Conservation (phyloP, 2,888 invertebrate genomes). For the Griposia aprilina region DNA sequence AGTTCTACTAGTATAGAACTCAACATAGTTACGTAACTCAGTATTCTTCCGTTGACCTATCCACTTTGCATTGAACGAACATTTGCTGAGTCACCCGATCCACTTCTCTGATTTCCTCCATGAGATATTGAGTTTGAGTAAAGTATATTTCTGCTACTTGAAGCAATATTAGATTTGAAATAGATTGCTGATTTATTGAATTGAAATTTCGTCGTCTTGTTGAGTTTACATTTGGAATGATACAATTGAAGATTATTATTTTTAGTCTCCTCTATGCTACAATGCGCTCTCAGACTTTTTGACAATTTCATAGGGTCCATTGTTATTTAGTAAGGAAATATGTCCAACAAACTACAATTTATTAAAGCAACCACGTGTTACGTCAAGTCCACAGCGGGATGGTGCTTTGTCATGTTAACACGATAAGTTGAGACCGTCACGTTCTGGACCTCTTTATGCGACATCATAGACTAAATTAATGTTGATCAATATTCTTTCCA, state of each 20-base stretch:
- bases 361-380: not conserved
- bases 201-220: not conserved
- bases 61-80: slow-evolving; percentile 29
- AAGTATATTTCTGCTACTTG: slow-evolving; percentile 21
- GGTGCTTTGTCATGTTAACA: not conserved
- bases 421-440: not conserved
- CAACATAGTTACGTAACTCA: slow-evolving; percentile 8
- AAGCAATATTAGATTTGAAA: slow-evolving; percentile 5
- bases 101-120: slow-evolving; percentile 38
- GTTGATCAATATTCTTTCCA: not conserved
- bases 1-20: not conserved
- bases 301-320: not conserved
- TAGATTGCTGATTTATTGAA: slow-evolving; percentile 20
- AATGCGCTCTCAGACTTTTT: not conserved
- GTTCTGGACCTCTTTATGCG: not conserved
- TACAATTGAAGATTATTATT: not conserved
- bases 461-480: not conserved
- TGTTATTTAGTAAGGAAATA: not conserved
- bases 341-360: not conserved
- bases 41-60: slow-evolving; percentile 12
- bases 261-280: not conserved
- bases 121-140: slow-evolving; percentile 32
- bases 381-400: not conserved
- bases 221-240: slow-evolving; percentile 1
- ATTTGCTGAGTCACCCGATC: slow-evolving; percentile 32